A percentile compares a stretch with the other conserved stretches of the same genome.
phyloP scores from a whole-genome alignment of 2,888 invertebrate species.

The Philereme transversata region DNA sequence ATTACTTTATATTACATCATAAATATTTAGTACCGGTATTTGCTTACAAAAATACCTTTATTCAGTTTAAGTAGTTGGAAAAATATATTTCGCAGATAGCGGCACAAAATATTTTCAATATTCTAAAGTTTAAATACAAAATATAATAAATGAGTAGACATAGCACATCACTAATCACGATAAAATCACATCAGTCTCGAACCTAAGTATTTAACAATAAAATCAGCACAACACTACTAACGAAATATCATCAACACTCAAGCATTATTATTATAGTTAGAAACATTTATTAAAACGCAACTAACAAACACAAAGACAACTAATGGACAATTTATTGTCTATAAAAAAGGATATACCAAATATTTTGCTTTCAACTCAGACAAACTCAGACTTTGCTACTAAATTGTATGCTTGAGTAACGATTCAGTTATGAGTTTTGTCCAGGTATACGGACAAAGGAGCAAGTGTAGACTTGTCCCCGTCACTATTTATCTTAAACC shows the following conservation, averaged over 20 bases:
- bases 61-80: slow-evolving; percentile 11
- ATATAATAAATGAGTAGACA: slow-evolving; percentile 66
- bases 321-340: no score
- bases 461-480: no score
- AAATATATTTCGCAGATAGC: slow-evolving; percentile 27
- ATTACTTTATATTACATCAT: slow-evolving; percentile 20
- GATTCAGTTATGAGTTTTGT: no score
- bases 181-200: slow-evolving; percentile 71
- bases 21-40: slow-evolving; percentile 29
- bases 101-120: slow-evolving; percentile 35
- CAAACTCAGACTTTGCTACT: no score
- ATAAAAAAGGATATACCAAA: no score
- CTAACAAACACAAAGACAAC: no score
- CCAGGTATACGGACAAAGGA: no score
- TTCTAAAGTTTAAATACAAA: slow-evolving; percentile 50
- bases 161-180: slow-evolving; percentile 60
- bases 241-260: slow-evolving; percentile 9
- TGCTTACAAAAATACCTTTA: slow-evolving; percentile 22
- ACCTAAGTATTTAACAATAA: slow-evolving; percentile 40
- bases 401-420: no score
- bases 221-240: slow-evolving; percentile 23
- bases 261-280: no score
- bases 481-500: no score
- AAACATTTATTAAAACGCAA: no score
- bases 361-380: no score